Evolutionary conservation across 2,888 invertebrate genomes (phyloP), one percentile per base, ranked within the genome.

Genomic region (Hipparchia sbordonii): DNA sequence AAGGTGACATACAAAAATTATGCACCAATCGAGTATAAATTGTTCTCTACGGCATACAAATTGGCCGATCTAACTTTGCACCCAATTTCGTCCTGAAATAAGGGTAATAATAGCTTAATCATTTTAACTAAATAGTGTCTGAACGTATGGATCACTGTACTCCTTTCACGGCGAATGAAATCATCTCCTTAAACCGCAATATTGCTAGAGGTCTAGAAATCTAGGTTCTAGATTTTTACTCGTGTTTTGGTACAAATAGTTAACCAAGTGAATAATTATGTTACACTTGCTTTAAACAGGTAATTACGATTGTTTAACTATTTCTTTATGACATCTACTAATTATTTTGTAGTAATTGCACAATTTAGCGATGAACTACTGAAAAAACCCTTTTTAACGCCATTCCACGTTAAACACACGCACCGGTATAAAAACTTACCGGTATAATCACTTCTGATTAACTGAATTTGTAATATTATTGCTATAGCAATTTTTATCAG

Each of bases 101-200:
- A 39, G 67, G 60, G 51, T 6, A 70, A 74, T n/a, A 61, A 74
- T 73, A 4, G 68, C 65, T 8, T 71, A 45, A 54, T 39, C 8
- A 65, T 70, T 60, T 65, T 13, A 52, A 1, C 12, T 12, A 10
- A n/a, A 12, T 8, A n/a, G 46, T 13, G 5, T 52, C 56, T 56
- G 59, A 63, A 52, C 13, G 56, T 46, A 67, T 72, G 57, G 65
- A 39, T 46, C 8, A 33, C 48, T 68, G 70, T 72, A 76, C 52
- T 61, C 76, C 77, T 77, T 76, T 76, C 74, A 70, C 70, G 72
- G 65, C 74, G 76, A 76, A 78, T 77, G 77, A 76, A 77, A 76
- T 76, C 72, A 77, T 77, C 76, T 75, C 72, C 68, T 63, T 65
- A 70, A 72, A 74, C 72, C 73, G 60, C 74, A 75, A 65, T 76